phyloP scores from a whole-genome alignment of 2,797 vertebrate species.

The Clangula hyemalis region DNA sequence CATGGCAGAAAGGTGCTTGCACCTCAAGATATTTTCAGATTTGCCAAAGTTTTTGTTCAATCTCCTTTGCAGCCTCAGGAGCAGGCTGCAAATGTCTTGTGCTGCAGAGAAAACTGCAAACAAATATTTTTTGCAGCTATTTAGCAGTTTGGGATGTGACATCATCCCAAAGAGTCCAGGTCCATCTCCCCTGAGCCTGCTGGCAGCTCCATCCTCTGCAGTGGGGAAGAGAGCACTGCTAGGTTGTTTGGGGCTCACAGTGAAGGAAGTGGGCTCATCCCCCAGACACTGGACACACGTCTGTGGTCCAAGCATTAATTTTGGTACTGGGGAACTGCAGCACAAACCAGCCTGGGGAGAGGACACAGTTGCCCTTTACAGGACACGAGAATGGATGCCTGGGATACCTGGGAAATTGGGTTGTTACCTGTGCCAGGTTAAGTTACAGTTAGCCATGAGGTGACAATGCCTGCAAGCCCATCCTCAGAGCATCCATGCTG shows the following conservation, averaged over 20 bases:
- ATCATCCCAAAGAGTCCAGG: background rate
- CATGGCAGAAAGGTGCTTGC: background rate
- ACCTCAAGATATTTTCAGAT: background rate
- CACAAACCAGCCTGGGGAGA: background rate
- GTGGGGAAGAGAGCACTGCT: accelerated
- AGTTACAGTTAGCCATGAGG: accelerated
- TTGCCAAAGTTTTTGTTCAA: background rate
- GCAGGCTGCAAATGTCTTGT: background rate
- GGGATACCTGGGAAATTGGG: background rate
- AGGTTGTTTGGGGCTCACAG: background rate
- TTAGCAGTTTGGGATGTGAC: background rate
- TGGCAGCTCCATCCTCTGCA: background rate
- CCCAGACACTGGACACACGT: background rate
- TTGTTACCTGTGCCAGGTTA: accelerated
- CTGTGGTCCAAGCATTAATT: accelerated
- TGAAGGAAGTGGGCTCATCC: background rate
- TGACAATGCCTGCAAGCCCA: background rate
- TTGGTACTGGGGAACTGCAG: background rate
- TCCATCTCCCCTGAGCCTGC: background rate
- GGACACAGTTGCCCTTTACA: background rate
- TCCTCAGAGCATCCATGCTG: accelerated
- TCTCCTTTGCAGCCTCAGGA: background rate
- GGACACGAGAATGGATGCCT: background rate
- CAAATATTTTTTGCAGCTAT: background rate
- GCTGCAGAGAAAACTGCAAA: background rate